Conservation (phyloP, 2,113 vertebrate genomes). For the Ivindomyrus marchei region DNA sequence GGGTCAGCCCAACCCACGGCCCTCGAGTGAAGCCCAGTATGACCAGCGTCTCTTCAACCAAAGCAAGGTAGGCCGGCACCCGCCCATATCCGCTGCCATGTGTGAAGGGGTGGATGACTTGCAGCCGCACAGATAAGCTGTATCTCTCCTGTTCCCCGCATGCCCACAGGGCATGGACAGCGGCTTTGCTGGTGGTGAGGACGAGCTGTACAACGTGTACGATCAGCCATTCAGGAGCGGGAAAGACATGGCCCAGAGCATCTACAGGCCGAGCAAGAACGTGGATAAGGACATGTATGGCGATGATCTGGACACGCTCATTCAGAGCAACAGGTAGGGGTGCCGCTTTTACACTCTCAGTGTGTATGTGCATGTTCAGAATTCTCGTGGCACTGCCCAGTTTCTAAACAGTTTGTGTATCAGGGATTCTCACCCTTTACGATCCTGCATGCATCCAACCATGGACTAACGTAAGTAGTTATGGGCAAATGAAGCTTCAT, state of each 20-base stretch:
- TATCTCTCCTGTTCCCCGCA: background rate
- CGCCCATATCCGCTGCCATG: background rate
- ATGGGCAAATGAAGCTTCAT: background rate
- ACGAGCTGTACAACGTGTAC: conserved; percentile 91
- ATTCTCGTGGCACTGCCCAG: background rate
- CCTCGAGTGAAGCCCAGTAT: conserved; percentile 81
- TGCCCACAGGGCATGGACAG: conserved; percentile 87
- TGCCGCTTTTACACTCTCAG: background rate
- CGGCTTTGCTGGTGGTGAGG: conserved; percentile 90
- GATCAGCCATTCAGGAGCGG: conserved; percentile 85
- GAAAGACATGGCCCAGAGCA: conserved; percentile 88
- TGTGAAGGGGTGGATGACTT: background rate
- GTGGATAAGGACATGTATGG: conserved; percentile 84
- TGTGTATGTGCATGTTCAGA: background rate
- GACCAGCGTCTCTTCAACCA: conserved; percentile 96
- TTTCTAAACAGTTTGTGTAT: background rate
- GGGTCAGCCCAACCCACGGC: conserved; percentile 81
- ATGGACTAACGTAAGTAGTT: background rate
- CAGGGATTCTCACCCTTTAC: background rate
- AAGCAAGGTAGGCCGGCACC: conserved; percentile 68
- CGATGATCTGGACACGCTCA: conserved; percentile 78
- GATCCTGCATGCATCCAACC: background rate
- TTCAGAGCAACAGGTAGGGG: conserved; percentile 78
- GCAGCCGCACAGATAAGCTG: background rate
- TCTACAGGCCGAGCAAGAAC: conserved; percentile 92